Evolutionary conservation across 1,140 invertebrate genomes (phyloP).

Genomic region (Nymphalis io): DNA sequence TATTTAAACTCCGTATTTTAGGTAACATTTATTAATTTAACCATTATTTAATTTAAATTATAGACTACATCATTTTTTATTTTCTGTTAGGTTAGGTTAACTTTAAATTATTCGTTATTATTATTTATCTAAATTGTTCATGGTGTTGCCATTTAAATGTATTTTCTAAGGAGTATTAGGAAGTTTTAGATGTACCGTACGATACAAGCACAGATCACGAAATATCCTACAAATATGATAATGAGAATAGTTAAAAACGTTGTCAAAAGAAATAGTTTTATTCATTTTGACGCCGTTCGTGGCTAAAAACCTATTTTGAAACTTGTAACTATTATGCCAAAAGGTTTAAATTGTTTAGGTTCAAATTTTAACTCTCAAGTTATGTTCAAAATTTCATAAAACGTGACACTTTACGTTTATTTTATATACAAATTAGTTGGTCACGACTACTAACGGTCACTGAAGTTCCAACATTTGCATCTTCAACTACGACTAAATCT

Average conservation of each 20-base stretch:
- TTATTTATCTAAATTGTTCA: too few relatives aligned
- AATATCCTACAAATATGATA: too few relatives aligned
- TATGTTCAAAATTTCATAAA: conserved; percentile 5
- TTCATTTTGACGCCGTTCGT: too few relatives aligned
- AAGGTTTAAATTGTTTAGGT: background rate
- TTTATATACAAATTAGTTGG: conserved; percentile 17
- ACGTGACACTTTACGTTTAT: background rate
- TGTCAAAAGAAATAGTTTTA: too few relatives aligned
- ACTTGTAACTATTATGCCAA: background rate
- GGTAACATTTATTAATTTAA: background rate
- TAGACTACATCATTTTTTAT: too few relatives aligned
- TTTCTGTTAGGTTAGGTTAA: too few relatives aligned
- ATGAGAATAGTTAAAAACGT: too few relatives aligned
- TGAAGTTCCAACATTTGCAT: background rate
- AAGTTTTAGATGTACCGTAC: too few relatives aligned
- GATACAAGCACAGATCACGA: too few relatives aligned
- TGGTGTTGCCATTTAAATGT: too few relatives aligned
- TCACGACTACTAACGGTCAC: conserved; percentile 25
- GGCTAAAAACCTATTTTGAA: too few relatives aligned
- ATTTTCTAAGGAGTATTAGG: too few relatives aligned
- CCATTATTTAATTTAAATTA: background rate
- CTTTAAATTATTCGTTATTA: background rate
- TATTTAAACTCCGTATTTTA: background rate
- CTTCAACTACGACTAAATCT: background rate
- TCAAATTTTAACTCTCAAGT: background rate